Evolutionary conservation across 1,140 invertebrate species (phyloP), one percentile per base, ranked within the genome.

Genomic region (Panagrolaimus sp.): DNA sequence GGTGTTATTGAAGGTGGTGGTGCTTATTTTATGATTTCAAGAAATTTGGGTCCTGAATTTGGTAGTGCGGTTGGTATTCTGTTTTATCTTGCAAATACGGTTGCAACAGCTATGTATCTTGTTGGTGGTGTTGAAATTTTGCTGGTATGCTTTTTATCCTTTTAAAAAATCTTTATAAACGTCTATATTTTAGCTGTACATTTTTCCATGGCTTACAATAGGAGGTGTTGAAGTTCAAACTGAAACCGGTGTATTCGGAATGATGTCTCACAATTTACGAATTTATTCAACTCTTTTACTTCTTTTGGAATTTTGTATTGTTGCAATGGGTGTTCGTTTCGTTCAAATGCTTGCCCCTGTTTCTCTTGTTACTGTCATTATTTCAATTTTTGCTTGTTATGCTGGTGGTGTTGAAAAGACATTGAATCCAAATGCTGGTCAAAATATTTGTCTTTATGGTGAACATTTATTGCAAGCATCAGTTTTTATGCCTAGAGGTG

Each of bases 51-150:
- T 8, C 95, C 95, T 0, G 96, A 98, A 84, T 98, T 96, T 85
- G 96, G 96, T 47, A 94, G 94, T 3, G 96, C 96, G 61, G 95
- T 99, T 9, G 96, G 96, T 16, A 92, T 98, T 87, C 86, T 99
- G 2, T 99, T 98, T 86, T 98, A 98, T 85, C 92, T 95, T 9
- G 96, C 94, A n/a, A 99, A 95, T 43, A 96, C 94, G 0, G 87
- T 98, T 23, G 96, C 96, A 8, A 93, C 92, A 3, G 92, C 96
- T 71, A 98, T 98, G 96, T 99, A 98, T 85, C 93, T 87, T 43
- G 84, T 96, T 48, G 96, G 96, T 78, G 93, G 95, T 25, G 91
- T 98, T 38, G 96, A 99, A 87, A 98, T 99, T 77, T 88, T 98
- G 46, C 86, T 98, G 87, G 93, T 97, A 72, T 73, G 82, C 2